Evolutionary conservation across 2,113 vertebrate species (phyloP).

Genomic region (pig (Sus scrofa)): DNA sequence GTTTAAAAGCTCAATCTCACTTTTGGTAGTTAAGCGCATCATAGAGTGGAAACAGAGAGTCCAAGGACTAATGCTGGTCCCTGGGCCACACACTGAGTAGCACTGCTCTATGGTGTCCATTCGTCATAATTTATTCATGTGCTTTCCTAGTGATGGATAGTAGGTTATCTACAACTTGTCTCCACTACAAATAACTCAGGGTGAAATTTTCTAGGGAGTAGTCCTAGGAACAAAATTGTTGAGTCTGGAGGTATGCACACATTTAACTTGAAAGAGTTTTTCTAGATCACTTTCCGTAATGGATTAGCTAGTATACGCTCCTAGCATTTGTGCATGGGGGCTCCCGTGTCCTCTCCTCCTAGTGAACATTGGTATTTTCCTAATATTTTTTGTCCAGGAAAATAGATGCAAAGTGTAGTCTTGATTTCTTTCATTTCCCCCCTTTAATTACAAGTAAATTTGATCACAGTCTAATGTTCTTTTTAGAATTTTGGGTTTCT

Average conservation of each 20-base stretch:
- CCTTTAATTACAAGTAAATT: background rate
- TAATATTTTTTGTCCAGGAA: background rate
- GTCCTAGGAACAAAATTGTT: background rate
- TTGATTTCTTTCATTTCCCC: background rate
- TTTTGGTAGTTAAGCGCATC: background rate
- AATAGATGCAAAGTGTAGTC: background rate
- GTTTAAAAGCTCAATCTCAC: background rate
- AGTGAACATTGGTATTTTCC: background rate
- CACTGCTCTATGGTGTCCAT: too few species aligned
- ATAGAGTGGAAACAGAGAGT: background rate
- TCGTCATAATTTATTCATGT: background rate
- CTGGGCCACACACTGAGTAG: too few species aligned
- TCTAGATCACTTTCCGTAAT: background rate
- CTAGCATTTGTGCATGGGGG: too few species aligned
- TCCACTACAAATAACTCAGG: background rate
- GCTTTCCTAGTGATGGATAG: background rate
- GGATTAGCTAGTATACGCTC: background rate
- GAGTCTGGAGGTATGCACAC: background rate
- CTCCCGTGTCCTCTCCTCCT: background rate
- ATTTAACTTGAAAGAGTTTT: background rate
- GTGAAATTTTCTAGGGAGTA: background rate
- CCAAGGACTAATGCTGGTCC: rapidly evolving
- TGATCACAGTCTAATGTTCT: background rate
- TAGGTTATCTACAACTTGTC: background rate
- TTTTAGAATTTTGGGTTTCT: background rate